Evolutionary conservation across 2,797 vertebrate species (phyloP).

Genomic region (Taeniopygia guttata): DNA sequence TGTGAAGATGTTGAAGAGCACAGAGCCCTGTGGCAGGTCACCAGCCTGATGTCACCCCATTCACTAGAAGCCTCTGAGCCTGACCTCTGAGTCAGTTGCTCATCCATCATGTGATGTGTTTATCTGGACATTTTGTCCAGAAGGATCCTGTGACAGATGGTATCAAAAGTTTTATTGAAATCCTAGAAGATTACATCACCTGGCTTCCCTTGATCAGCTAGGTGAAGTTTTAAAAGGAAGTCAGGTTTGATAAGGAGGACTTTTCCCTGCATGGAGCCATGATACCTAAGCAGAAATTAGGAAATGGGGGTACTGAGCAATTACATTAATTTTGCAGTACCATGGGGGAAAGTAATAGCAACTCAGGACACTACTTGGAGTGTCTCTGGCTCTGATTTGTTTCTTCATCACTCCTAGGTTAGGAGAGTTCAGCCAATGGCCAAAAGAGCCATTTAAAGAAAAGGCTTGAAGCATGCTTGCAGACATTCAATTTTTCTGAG

Average conservation of each 20-base stretch:
- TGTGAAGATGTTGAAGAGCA: neutral
- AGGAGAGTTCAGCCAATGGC: neutral
- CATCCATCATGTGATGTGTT: neutral
- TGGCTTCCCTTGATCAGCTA: neutral
- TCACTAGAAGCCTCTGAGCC: neutral
- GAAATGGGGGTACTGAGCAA: neutral
- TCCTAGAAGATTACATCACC: neutral
- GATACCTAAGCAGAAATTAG: neutral
- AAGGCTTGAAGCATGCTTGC: neutral
- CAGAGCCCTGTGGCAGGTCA: neutral
- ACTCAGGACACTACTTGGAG: neutral
- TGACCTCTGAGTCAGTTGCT: accelerated
- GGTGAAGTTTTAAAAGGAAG: neutral
- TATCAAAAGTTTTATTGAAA: neutral
- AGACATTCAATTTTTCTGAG: neutral
- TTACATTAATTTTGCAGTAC: neutral
- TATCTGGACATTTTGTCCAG: neutral
- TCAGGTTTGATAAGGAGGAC: neutral
- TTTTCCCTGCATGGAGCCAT: neutral
- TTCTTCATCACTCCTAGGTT: neutral
- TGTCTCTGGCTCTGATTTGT: neutral
- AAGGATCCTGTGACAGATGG: neutral
- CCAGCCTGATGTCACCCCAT: neutral
- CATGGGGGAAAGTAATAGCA: neutral
- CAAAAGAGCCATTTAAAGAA: neutral